Evolutionary conservation across 2,888 invertebrate species (phyloP).

Genomic region (Nomada flava): DNA sequence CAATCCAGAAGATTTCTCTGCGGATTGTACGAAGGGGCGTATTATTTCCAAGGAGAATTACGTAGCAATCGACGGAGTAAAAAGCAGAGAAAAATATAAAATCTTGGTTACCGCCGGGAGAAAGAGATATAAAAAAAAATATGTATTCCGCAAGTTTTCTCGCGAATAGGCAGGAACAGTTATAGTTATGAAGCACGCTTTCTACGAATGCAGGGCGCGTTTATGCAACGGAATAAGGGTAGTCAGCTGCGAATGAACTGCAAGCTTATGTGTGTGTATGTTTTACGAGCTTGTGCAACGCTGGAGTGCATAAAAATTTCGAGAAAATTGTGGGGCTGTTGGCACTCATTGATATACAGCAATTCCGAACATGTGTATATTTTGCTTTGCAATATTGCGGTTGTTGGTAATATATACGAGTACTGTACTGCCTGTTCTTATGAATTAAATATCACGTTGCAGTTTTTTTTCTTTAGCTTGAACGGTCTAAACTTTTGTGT

Average conservation of each 20-base stretch:
- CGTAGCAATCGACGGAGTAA: neutral
- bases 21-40: neutral
- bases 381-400: neutral
- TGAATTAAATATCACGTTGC: too few relatives aligned
- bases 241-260: slow-evolving; percentile 53
- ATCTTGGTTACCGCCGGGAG: neutral
- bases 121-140: neutral
- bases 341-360: slow-evolving; percentile 5
- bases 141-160: slow-evolving; percentile 4
- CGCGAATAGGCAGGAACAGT: slow-evolving; percentile 33
- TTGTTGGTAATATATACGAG: too few relatives aligned
- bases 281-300: slow-evolving; percentile 33
- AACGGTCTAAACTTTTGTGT: too few relatives aligned
- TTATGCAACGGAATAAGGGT: slow-evolving; percentile 35
- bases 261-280: slow-evolving; percentile 34
- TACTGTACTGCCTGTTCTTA: too few relatives aligned
- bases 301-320: slow-evolving; percentile 39
- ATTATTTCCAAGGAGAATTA: neutral
- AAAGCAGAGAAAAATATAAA: slow-evolving; percentile 8
- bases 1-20: too few relatives aligned
- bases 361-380: slow-evolving; percentile 13
- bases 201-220: slow-evolving; percentile 4
- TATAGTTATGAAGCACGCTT: slow-evolving; percentile 28
- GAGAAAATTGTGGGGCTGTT: slow-evolving; percentile 23
- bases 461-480: too few relatives aligned